Evolutionary conservation across 92 coral and sea anemone genomes (phyloP).

Genomic region (Blastomussa wellsi): DNA sequence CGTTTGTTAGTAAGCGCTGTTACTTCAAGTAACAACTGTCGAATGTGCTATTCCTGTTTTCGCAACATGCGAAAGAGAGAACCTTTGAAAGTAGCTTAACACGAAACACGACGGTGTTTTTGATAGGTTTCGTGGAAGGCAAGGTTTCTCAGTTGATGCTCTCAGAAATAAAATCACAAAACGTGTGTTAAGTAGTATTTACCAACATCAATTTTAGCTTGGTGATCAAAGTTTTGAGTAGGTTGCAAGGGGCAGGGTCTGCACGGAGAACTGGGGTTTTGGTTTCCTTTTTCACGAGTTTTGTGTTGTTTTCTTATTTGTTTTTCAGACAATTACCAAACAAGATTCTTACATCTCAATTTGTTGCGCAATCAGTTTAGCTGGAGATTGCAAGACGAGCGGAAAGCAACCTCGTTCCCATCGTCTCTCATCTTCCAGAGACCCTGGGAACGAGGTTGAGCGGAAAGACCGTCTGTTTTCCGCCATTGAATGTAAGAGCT

Average conservation of each 20-base stretch:
- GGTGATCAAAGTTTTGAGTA: neutral
- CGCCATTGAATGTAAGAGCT: too few relatives aligned
- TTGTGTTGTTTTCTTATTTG: neutral
- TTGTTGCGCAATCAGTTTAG: too few relatives aligned
- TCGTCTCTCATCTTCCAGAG: too few relatives aligned
- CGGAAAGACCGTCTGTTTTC: too few relatives aligned
- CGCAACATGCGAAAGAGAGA: too few relatives aligned
- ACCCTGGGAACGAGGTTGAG: too few relatives aligned
- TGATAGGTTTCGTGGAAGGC: neutral
- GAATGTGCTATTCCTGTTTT: too few relatives aligned
- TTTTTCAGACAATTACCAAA: neutral
- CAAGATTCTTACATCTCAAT: neutral
- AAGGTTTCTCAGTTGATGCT: neutral
- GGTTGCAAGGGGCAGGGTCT: neutral
- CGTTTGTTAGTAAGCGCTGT: neutral
- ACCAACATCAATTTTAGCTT: neutral
- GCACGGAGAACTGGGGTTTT: neutral
- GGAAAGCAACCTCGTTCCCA: too few relatives aligned
- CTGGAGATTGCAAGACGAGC: neutral
- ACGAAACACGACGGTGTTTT: neutral
- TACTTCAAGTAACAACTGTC: neutral
- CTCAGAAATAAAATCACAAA: neutral
- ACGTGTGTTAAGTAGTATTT: too few relatives aligned
- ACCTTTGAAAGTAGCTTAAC: neutral
- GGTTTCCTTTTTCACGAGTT: neutral